These are phyloP conservation scores for Microplitis mediator DNA, from an alignment of 1,140 invertebrate species.

Conservation along the genomic window DNA sequence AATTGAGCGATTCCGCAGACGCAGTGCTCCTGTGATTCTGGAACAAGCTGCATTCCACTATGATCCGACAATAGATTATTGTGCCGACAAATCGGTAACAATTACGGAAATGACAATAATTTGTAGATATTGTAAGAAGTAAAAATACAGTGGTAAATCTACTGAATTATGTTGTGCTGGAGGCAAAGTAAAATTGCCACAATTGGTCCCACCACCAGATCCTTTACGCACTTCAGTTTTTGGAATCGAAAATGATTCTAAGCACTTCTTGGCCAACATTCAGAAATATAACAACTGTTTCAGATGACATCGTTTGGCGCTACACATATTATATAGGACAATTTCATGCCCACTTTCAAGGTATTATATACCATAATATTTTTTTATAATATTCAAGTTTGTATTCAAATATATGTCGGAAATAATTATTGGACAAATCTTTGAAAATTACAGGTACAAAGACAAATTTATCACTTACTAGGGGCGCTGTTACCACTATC, in stretches of 20 bases:
- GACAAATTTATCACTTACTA: constrained; percentile 43
- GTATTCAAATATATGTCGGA: constrained; percentile 3
- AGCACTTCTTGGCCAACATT: constrained; percentile 43
- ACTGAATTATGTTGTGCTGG: constrained; percentile 52
- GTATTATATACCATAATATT: neutral
- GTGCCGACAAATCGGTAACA: constrained; percentile 43
- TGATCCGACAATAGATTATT: constrained; percentile 49
- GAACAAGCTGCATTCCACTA: constrained; percentile 47
- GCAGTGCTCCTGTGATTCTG: neutral
- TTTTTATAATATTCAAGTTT: neutral
- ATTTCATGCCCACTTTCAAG: constrained; percentile 38
- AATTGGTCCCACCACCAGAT: constrained; percentile 37
- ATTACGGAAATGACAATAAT: constrained; percentile 46
- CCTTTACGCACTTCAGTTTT: constrained; percentile 45
- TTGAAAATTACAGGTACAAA: constrained; percentile 33
- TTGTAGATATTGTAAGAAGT: constrained; percentile 49
- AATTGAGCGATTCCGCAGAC: neutral
- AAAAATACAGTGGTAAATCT: constrained; percentile 53
- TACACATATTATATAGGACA: constrained; percentile 28
- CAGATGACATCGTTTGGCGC: constrained; percentile 41
- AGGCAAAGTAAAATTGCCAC: constrained; percentile 48
- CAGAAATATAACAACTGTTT: constrained; percentile 38
- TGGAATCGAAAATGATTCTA: constrained; percentile 49
- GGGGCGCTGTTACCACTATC: constrained; percentile 41
- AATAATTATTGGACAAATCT: neutral